Evolutionary conservation across 2,888 invertebrate species (phyloP).

Genomic region (Trachelus tabidus): DNA sequence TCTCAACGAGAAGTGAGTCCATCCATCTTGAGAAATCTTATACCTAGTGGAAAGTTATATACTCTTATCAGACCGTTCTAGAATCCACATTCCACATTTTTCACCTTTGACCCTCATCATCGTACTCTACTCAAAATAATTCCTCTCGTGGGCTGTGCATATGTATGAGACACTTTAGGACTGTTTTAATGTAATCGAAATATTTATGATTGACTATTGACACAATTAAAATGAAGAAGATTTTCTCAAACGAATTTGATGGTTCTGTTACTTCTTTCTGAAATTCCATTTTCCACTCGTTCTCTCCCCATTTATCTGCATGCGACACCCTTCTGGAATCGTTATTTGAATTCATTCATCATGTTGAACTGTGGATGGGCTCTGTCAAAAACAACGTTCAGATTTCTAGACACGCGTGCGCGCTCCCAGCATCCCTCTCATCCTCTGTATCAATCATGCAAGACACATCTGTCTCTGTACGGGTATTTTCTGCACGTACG

Average conservation of each 20-base stretch:
- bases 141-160: neutral
- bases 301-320: conserved; percentile 23
- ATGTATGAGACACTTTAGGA: neutral
- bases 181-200: neutral
- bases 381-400: conserved; percentile 29
- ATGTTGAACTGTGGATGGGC: conserved; percentile 35
- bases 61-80: neutral
- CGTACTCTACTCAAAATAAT: neutral
- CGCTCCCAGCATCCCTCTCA: neutral
- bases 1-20: conserved; percentile 84
- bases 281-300: conserved; percentile 8
- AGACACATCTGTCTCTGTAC: conserved; percentile 19
- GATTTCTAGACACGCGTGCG: neutral
- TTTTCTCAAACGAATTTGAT: neutral
- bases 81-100: neutral
- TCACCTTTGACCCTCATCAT: neutral
- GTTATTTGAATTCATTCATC: conserved; percentile 45
- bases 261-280: conserved; percentile 11
- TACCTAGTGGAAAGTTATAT: neutral
- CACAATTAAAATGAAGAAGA: neutral
- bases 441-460: conserved; percentile 30
- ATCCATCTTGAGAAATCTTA: neutral
- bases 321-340: conserved; percentile 26
- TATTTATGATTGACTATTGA: neutral
- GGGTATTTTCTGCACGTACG: conserved; percentile 21